Conservation (phyloP, 2,888 invertebrate species). For the Gymnoscelis rufifasciata region DNA sequence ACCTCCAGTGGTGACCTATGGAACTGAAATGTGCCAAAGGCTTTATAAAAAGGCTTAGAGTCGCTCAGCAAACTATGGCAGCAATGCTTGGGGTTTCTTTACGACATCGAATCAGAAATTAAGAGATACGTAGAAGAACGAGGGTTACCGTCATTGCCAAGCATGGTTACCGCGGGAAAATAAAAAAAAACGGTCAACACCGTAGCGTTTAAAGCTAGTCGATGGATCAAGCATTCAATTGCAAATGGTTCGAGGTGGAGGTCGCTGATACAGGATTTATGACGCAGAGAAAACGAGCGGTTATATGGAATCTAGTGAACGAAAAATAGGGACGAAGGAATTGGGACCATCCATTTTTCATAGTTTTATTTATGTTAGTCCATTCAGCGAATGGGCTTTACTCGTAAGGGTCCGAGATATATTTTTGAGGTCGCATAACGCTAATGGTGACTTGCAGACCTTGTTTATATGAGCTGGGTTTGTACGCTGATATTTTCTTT, state of each 20-base stretch:
- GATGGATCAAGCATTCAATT: slow-evolving; percentile 68
- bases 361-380: slow-evolving; percentile 68
- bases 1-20: no score
- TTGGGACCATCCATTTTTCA: slow-evolving; percentile 65
- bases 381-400: slow-evolving; percentile 37
- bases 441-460: slow-evolving; percentile 9
- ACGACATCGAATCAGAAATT: no score
- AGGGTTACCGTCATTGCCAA: no score
- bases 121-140: no score
- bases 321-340: slow-evolving; percentile 63
- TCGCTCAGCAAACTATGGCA: no score
- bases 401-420: slow-evolving; percentile 19
- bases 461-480: not conserved
- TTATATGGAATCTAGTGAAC: slow-evolving; percentile 59
- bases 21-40: no score
- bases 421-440: slow-evolving; percentile 11
- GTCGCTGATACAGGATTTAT: slow-evolving; percentile 64
- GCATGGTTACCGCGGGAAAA: no score
- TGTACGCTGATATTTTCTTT: no score
- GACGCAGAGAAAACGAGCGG: slow-evolving; percentile 58
- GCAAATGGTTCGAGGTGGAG: slow-evolving; percentile 68
- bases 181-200: no score
- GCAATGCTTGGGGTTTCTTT: no score
- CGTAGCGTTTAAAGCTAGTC: no score
- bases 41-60: no score